phyloP scores from a whole-genome alignment of 2,797 vertebrate genomes.

The Poecilia velifera region DNA sequence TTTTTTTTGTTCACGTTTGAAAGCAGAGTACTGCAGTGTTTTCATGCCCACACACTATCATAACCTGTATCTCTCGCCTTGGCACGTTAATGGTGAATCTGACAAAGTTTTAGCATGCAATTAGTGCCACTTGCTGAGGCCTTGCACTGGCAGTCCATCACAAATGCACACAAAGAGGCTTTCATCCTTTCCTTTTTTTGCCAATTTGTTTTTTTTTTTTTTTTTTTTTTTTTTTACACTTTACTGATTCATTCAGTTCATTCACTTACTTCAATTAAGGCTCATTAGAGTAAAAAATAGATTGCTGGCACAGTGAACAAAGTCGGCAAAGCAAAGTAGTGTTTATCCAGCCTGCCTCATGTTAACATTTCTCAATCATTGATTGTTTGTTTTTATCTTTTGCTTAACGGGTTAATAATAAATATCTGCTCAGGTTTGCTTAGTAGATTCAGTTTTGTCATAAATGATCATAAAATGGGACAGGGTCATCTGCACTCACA shows the following conservation, averaged over 20 bases:
- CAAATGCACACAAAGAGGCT: slow-evolving; percentile 20
- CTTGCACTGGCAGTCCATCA: slow-evolving; percentile 37
- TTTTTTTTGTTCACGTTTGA: slow-evolving; percentile 13
- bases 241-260: background rate
- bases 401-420: slow-evolving; percentile 24
- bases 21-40: slow-evolving; percentile 2
- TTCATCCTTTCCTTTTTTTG: slow-evolving; percentile 12
- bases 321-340: background rate
- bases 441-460: slow-evolving; percentile 12
- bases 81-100: slow-evolving; percentile 51
- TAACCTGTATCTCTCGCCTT: slow-evolving; percentile 14
- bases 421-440: slow-evolving; percentile 14
- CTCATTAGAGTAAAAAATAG: slow-evolving; percentile 27
- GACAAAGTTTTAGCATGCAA: slow-evolving; percentile 37
- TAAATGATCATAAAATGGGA: slow-evolving; percentile 2
- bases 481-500: background rate
- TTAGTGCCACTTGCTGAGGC: slow-evolving; percentile 40
- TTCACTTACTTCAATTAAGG: slow-evolving; percentile 20
- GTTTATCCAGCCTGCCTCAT: slow-evolving; percentile 10
- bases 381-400: background rate
- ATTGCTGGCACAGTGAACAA: slow-evolving; percentile 22
- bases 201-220: background rate
- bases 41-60: slow-evolving; percentile 12
- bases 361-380: slow-evolving; percentile 7
- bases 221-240: slow-evolving; percentile 3